Percentiles rank a stretch among this genome's conserved stretches.
Evolutionary conservation across 2,113 vertebrate genomes (phyloP).

Genomic region (Phalacrocorax pelagicus): DNA sequence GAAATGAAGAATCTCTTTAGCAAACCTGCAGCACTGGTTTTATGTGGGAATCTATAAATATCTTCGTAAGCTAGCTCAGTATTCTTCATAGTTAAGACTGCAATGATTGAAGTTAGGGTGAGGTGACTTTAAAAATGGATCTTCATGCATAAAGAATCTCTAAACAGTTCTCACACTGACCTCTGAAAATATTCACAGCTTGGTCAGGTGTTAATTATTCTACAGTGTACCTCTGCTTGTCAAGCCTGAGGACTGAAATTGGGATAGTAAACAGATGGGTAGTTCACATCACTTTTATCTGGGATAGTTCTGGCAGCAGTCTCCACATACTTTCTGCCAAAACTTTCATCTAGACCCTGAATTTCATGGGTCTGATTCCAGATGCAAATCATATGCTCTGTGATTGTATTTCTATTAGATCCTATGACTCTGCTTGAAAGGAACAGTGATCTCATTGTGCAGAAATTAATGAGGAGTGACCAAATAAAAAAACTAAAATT

Average conservation of each 20-base stretch:
- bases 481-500: not conserved
- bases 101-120: not conserved
- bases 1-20: not conserved
- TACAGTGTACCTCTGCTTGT: not conserved
- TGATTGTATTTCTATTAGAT: not conserved
- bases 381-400: not conserved
- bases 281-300: not conserved
- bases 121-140: not conserved
- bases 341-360: not conserved
- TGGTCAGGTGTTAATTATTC: not conserved
- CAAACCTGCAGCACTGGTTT: constrained; percentile 24
- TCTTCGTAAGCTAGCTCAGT: not conserved
- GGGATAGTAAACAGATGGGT: not conserved
- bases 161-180: not conserved
- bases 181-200: not conserved
- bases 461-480: not conserved
- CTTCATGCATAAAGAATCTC: not conserved
- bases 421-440: not conserved
- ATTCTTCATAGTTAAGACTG: not conserved
- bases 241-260: not conserved
- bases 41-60: not conserved
- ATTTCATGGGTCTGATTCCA: not conserved
- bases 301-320: not conserved
- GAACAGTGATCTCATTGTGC: not conserved
- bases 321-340: not conserved